A percentile compares a stretch with the other conserved stretches of the same genome.
These are phyloP conservation scores for Syndactyla subalaris DNA, from an alignment of 2,797 vertebrate genomes.

Conservation along the genomic window DNA sequence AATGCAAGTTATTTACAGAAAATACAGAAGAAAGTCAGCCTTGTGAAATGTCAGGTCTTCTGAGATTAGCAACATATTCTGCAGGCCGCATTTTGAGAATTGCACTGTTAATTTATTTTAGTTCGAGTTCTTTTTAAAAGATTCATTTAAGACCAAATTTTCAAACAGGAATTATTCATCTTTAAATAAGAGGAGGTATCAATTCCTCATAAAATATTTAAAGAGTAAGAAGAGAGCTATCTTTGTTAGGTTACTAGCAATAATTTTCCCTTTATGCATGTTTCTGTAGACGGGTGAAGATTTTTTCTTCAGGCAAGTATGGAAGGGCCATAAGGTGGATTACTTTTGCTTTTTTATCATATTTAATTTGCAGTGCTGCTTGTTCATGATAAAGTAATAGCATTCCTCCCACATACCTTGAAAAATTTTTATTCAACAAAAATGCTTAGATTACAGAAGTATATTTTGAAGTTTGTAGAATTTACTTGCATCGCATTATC, in stretches of 20 bases:
- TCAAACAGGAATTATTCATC: conserved; percentile 27
- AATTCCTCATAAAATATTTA: conserved; percentile 49
- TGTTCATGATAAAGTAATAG: conserved; percentile 39
- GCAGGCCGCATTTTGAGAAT: conserved; percentile 13
- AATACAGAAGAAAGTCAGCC: background rate
- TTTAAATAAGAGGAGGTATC: conserved; percentile 30
- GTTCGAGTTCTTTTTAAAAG: background rate
- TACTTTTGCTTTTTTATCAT: background rate
- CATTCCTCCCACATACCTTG: conserved; percentile 5
- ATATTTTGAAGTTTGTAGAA: background rate
- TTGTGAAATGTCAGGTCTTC: background rate
- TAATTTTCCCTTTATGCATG: conserved; percentile 13
- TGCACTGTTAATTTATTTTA: conserved; percentile 17
- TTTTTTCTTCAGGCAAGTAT: conserved; percentile 24
- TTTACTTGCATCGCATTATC: background rate
- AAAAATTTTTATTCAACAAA: conserved; percentile 8
- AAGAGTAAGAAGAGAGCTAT: conserved; percentile 31
- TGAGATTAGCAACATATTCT: conserved; percentile 7
- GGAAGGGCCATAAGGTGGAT: background rate
- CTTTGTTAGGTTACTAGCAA: background rate
- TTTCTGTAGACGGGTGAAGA: background rate
- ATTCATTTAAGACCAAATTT: conserved; percentile 36
- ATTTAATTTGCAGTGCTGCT: conserved; percentile 41
- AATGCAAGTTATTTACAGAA: background rate
- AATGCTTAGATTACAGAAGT: conserved; percentile 4